Evolutionary conservation across 1,140 invertebrate genomes (phyloP), one percentile per base, ranked within the genome.

Genomic region (Diorhabda elongata): DNA sequence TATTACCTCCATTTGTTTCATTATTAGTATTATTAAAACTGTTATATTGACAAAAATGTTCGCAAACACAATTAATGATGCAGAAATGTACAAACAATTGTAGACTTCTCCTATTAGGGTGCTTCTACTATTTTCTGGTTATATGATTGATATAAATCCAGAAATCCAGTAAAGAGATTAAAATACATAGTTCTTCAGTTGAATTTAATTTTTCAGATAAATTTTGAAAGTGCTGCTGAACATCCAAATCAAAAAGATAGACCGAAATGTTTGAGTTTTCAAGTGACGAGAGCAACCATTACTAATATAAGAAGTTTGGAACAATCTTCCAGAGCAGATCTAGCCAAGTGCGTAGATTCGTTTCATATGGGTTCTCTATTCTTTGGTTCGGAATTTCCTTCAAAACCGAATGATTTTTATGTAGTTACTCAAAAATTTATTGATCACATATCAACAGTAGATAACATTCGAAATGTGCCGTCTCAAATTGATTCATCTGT

Each of bases 251-350:
- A 93, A 79, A 86, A 89, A 65, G 94, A 96, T 77, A 82, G 93
- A 58, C 94, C 94, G 3, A 88, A 90, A 69, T 89, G 90, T 47
- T 79, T 96, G 42, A 92, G 94, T 75, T 81, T 95, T 11, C 92
- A 94, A 83, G 89, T 91, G 2, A 94, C 93, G 0, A 84, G 92
- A 68, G 87, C 91, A 3, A 89, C 89, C 0, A 83, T 93, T 58
- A 93, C 92, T 4, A 97, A 97, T 79, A 88, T 91, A 44, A 85
- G 90, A 60, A 87, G 87, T 65, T 85, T 85, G 70, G 89, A 92
- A 64, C 80, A 83, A 64, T 88, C 87, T 66, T 91, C 91, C 2
- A 81, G 88, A 65, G 85, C 87, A 7, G 89, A 93, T 79, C 83
- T 95, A 69, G 87, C 88, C 1, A 87, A 89, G 74, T 89, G 90